phyloP scores from a whole-genome alignment of 2,113 vertebrate genomes.

The Centropus unirufus region DNA sequence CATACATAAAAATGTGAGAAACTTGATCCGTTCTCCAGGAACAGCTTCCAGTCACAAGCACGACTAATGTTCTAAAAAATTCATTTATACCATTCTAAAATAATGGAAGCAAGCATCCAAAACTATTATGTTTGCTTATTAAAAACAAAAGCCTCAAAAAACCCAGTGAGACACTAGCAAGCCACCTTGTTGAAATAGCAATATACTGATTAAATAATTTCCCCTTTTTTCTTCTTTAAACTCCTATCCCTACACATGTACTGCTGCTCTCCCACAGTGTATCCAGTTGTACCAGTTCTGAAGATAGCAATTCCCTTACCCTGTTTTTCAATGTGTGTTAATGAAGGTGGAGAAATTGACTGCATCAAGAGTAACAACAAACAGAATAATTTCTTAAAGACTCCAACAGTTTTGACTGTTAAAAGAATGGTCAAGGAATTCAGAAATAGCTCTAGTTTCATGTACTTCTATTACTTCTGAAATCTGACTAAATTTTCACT shows the following conservation, averaged over 20 bases:
- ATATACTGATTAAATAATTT: not conserved
- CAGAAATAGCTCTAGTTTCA: not conserved
- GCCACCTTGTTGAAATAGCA: not conserved
- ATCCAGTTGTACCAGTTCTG: fast-evolving
- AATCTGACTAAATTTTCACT: not conserved
- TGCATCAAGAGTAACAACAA: not conserved
- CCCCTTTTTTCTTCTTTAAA: not conserved
- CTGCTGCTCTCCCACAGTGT: not conserved
- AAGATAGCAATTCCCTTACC: not conserved
- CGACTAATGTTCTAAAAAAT: not conserved
- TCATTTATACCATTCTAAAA: not conserved
- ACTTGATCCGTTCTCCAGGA: not conserved
- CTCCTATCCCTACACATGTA: not conserved
- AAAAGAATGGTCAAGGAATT: not conserved
- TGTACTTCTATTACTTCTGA: not conserved
- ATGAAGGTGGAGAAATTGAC: not conserved
- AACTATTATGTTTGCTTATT: not conserved
- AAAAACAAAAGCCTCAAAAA: not conserved
- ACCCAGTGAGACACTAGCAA: not conserved
- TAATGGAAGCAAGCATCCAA: not conserved
- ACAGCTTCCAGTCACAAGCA: not conserved
- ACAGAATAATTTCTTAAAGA: not conserved
- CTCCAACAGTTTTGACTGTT: not conserved
- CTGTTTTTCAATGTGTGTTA: not conserved
- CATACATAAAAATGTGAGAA: not conserved